Base-by-base conservation (phyloP, 2,113 vertebrate species). In the Pyxicephalus adspersus region DNA sequence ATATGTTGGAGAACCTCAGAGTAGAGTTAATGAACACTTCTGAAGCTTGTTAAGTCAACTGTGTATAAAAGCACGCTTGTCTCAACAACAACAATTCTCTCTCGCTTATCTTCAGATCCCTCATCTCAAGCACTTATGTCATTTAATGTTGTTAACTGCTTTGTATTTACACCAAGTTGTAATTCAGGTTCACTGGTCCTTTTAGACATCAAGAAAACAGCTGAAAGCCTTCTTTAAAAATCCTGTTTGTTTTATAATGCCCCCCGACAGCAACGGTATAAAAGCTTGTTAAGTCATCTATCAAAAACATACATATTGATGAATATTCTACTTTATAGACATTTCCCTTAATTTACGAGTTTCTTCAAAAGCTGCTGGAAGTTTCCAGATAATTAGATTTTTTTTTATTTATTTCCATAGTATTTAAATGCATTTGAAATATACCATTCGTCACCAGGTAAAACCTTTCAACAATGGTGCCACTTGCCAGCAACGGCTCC, bases 381-480 rank as follows among this genome's bases (percentile, higher is more conserved):
- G 86, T 89, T 91, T 88, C 84, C 83, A 91, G 90, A 93, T 90
- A 93, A 94, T 94, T 92, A 89, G 87, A 90, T 92, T 88, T 83
- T 61, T 74, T 71, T 74, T 38, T 45, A 83, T 80, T 84, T 84
- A 87, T 87, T 92, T 91, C 92, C 89, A 81, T 85, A 89, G 88
- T 87, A 92, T 89, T 89, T 90, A 89, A 91, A 91, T 89, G 88
- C 91, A 88, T 93, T 91, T 93, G 91, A 92, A 93, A 91, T 91
- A 92, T 93, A 88, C 89, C 89, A 93, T 94, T 93, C 93, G 91
- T 91, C 91, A 94, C 90, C 88, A 92, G 92, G 92, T 92, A 89
- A 93, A 92, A 87, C 88, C 91, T 86, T 83, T 88, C 89, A 89
- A 90, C 90, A 92, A 91, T 89, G 90, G 92, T 90, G 90, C 88